Base-by-base conservation (phyloP, 2,797 vertebrate genomes). In the Cyprinodon diabolis region DNA sequence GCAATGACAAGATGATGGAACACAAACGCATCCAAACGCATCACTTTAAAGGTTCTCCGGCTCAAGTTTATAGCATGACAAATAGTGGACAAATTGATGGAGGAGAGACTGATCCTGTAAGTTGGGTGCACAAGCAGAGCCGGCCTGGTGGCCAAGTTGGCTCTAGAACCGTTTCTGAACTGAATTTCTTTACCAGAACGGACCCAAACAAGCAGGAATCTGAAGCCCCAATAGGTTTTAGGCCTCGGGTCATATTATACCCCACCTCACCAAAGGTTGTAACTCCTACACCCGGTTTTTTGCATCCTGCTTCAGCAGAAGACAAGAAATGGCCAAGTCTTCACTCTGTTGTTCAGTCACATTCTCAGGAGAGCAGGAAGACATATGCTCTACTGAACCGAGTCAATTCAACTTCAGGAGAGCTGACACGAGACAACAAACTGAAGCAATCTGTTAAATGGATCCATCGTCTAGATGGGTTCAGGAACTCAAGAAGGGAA, bases 1-100 rank as follows among this genome's bases (percentile, higher is more conserved):
- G 71, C 8, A 67, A 37, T 1, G 5, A 21, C 4, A 48, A 75
- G 17, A 72, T 68, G 0, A 71, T 17, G 0, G 66, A 48, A 66
- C 51, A 17, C 56, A 82, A 21, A 52, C 76, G 48, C 2, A 1
- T 69, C 19, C 55, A 57, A 60, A 86, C 84, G 0, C 82, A 85
- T 80, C 84, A 82, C 43, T 78, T 87, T 55, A 80, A 72, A 67
- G 72, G 74, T 51, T 66, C 82, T 19, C 71, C 71, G 25, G 21
- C 71, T 1, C 71, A 78, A 0, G n/a, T 7, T 12, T 48, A 66
- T 1, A 19, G 19, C 2, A 60, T 37, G 4, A 3, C 55, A 4
- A 63, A 25, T 55, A 54, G 67, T 7, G 23, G 23, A 47, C 47
- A 2, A 51, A 40, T 19, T 45, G 45, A 25, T 49, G 66, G 17